These are phyloP conservation scores for Chrysocyon brachyurus DNA, from an alignment of 2,797 vertebrate species.

Conservation along the genomic window DNA sequence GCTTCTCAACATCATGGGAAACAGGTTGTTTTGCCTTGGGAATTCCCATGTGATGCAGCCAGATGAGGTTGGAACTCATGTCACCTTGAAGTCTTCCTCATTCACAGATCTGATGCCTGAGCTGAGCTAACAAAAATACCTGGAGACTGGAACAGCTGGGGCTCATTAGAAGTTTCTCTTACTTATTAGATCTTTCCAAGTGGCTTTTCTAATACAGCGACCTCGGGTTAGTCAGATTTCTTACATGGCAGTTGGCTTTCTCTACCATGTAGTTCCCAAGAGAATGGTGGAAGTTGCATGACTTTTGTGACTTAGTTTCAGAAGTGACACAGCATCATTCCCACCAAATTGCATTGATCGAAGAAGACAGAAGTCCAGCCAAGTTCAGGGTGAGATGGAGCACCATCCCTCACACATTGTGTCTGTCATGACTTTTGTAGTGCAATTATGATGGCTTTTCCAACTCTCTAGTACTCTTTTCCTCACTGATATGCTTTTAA, in stretches of 20 bases:
- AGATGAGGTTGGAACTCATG: not conserved
- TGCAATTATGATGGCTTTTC: not conserved
- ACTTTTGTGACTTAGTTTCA: not conserved
- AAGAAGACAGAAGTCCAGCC: not conserved
- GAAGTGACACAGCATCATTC: not conserved
- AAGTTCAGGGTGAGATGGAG: not conserved
- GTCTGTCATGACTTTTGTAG: not conserved
- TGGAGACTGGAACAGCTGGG: not conserved
- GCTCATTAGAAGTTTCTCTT: not conserved
- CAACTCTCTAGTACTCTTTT: not conserved
- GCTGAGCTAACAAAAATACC: not conserved
- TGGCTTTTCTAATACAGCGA: not conserved
- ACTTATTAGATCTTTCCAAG: not conserved
- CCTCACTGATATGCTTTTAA: too few relatives aligned
- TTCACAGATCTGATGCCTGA: not conserved
- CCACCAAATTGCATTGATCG: not conserved
- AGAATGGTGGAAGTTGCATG: not conserved
- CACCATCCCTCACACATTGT: not conserved
- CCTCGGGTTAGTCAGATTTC: not conserved
- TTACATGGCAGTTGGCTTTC: not conserved
- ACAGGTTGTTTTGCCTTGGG: not conserved
- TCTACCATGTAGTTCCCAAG: not conserved
- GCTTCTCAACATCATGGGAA: not conserved
- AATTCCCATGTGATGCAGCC: not conserved
- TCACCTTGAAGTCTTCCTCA: not conserved